A percentile compares a stretch with the other conserved stretches of the same genome.
These are phyloP conservation scores for Slavum lentiscoides DNA, from an alignment of 2,888 invertebrate species.

Conservation along the genomic window DNA sequence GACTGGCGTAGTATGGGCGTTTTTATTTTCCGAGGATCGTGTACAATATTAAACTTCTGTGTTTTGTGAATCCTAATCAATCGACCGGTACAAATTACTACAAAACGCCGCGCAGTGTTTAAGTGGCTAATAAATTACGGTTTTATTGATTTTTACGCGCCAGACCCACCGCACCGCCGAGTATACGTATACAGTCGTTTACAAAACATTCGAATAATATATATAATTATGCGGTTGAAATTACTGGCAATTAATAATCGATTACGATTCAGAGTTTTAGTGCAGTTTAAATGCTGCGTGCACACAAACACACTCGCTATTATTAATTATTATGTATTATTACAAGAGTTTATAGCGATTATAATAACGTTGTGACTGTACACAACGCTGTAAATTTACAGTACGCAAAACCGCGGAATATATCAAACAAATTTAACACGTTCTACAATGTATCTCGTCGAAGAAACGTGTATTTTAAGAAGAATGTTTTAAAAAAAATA, in stretches of 20 bases:
- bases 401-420: too few species aligned
- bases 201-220: background rate
- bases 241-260: constrained; percentile 13
- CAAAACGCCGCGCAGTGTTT: background rate
- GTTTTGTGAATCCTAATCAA: too few species aligned
- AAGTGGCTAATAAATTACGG: constrained; percentile 7
- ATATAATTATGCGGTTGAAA: constrained; percentile 6
- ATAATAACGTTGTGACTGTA: background rate
- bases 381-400: too few species aligned
- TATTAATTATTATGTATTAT: constrained; percentile 10
- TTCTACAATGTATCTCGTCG: too few species aligned
- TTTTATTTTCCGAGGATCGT: too few species aligned
- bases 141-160: too few species aligned
- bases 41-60: too few species aligned
- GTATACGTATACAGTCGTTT: background rate
- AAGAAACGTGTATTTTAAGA: too few species aligned
- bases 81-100: background rate
- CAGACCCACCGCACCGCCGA: too few species aligned
- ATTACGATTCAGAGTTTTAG: background rate
- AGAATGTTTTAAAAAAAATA: too few species aligned
- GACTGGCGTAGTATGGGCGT: too few species aligned
- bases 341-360: background rate
- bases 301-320: background rate
- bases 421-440: too few species aligned
- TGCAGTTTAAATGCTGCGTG: background rate